Conservation (phyloP, 2,113 vertebrate species). For the Sceloporus undulatus region DNA sequence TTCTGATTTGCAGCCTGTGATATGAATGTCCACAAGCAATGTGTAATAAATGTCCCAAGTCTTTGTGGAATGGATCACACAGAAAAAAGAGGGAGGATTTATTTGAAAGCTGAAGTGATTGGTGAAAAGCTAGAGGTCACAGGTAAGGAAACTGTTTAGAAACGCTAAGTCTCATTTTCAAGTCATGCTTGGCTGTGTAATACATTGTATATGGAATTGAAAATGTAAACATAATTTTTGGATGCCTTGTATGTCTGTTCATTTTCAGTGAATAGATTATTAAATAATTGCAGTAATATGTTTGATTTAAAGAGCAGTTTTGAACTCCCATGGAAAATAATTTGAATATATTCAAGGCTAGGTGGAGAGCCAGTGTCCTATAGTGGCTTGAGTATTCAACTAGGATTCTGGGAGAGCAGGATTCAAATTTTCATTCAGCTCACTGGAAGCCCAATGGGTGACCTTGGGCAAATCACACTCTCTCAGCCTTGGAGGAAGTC, state of each 20-base stretch:
- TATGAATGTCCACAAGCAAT: conserved; percentile 98
- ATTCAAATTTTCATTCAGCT: too few species aligned
- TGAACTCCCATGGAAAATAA: not conserved
- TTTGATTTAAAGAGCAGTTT: not conserved
- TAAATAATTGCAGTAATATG: accelerated
- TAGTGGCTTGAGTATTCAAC: too few species aligned
- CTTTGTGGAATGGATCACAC: conserved; percentile 97
- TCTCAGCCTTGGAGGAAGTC: too few species aligned
- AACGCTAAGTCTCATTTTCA: not conserved
- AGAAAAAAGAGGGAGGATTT: conserved; percentile 92
- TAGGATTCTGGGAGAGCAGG: too few species aligned
- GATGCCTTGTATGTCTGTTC: not conserved
- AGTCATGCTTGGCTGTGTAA: not conserved
- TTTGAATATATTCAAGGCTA: not conserved
- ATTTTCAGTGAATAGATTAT: not conserved
- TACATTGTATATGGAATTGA: too few species aligned
- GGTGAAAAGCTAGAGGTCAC: conserved; percentile 90
- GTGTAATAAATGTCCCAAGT: conserved; percentile 96
- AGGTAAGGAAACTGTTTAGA: conserved; percentile 77
- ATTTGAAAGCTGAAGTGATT: conserved; percentile 92
- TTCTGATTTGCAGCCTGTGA: conserved; percentile 88
- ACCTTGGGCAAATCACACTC: too few species aligned
- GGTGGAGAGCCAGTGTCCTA: too few species aligned
- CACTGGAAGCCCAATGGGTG: too few species aligned
- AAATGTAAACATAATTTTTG: too few species aligned